Conservation (phyloP, 2,113 vertebrate species). For the Rattus norvegicus region DNA sequence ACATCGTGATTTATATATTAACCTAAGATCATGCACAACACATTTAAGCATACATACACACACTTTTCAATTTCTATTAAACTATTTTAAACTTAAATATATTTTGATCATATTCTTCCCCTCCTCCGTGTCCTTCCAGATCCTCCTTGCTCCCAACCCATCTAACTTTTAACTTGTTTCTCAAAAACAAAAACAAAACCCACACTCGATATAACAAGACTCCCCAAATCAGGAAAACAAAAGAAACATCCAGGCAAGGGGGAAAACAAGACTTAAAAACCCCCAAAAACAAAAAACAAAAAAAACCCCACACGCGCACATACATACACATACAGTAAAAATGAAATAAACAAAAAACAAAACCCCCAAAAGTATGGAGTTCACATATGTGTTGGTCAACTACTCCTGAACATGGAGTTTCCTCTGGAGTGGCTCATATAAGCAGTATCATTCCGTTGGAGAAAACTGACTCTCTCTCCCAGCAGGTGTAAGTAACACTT, state of each 20-base stretch:
- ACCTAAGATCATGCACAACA: background rate
- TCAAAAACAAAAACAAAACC: background rate
- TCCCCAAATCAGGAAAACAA: background rate
- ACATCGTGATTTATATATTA: background rate
- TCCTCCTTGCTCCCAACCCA: background rate
- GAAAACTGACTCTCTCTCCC: background rate
- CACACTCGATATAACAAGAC: background rate
- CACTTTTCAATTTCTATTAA: background rate
- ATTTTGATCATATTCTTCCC: background rate
- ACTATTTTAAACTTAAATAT: background rate
- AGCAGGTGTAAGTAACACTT: background rate
- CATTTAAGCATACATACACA: background rate
- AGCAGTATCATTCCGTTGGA: background rate
- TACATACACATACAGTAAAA: background rate
- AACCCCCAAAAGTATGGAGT: background rate
- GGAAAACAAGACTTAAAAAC: background rate
- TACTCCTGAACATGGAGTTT: background rate
- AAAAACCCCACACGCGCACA: too few relatives aligned
- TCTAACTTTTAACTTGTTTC: background rate
- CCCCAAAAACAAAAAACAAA: background rate
- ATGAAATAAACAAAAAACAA: background rate
- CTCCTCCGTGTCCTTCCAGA: background rate
- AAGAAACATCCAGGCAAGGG: background rate
- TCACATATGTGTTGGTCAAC: background rate
- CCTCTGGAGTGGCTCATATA: background rate